phyloP scores from a whole-genome alignment of 2,888 invertebrate species.

The Chrysotoxum bicinctum region DNA sequence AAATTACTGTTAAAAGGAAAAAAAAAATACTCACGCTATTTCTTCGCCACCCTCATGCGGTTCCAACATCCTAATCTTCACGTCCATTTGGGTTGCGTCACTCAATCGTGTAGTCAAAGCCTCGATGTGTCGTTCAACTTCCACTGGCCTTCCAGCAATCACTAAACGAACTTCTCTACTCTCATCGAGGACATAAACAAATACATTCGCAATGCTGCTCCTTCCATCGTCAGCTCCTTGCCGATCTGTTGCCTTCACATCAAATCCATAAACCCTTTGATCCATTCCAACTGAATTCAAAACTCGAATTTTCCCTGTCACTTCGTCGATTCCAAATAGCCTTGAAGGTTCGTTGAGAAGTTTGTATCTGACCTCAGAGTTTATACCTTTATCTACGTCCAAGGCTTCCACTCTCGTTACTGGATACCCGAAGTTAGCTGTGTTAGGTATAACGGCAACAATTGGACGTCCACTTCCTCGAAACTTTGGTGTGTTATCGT shows the following conservation, averaged over 20 bases:
- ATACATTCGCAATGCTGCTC: conserved; percentile 92
- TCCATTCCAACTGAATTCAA: conserved; percentile 87
- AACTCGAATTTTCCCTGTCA: conserved; percentile 89
- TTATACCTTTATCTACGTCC: conserved; percentile 89
- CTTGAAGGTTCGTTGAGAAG: conserved; percentile 89
- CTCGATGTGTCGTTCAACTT: conserved; percentile 87
- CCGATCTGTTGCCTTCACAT: conserved; percentile 93
- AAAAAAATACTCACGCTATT: conserved; percentile 78
- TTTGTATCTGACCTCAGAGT: conserved; percentile 91
- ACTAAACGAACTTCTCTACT: conserved; percentile 90
- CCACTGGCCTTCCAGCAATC: conserved; percentile 88
- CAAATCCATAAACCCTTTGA: conserved; percentile 91
- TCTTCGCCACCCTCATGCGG: conserved; percentile 85
- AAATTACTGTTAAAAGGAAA: no score
- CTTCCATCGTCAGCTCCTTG: conserved; percentile 91
- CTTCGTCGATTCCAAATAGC: conserved; percentile 89
- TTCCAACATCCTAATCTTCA: conserved; percentile 89
- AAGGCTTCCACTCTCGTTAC: conserved; percentile 89
- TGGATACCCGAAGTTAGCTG: conserved; percentile 91
- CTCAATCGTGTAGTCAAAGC: conserved; percentile 87
- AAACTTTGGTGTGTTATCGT: conserved; percentile 92
- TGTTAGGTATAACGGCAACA: conserved; percentile 91
- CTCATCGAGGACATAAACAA: conserved; percentile 92
- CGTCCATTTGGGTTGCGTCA: conserved; percentile 89
- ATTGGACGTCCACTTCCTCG: conserved; percentile 89